Evolutionary conservation across 2,888 invertebrate species (phyloP), one percentile per base, ranked within the genome.

Genomic region (Cryptus armator): DNA sequence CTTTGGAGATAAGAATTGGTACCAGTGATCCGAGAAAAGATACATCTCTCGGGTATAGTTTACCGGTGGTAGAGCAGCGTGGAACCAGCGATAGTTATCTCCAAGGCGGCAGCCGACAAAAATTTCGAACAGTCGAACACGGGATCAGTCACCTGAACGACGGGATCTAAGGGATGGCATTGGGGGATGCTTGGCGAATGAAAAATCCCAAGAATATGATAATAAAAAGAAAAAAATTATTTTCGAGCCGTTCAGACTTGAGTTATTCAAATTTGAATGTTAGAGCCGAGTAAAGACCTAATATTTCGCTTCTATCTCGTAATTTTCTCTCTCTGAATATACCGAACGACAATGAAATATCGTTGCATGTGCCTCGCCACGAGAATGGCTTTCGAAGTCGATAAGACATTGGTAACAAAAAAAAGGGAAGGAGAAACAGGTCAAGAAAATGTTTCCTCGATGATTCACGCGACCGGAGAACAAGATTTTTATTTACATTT

Each of bases 141-240:
- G 48, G 82, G 83, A 86, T 77, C 72, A 76, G 72, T 72, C 78
- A 19, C 81, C 59, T 59, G 71, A 78, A 46, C 62, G 16, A n/a
- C 66, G 79, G 12, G 14, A 56, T 4, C 48, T 32, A 66, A 74
- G 71, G 80, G 76, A 76, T 70, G 53, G 10, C 56, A 51, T 37
- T 32, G 59, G 71, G 70, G 67, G 76, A 68, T 79, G 76, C 70
- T 82, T 59, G 71, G 84, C 81, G 87, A 87, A 88, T 91, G 91
- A 91, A 90, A 91, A 91, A 91, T 91, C 90, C 81, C 68, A 75
- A 64, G 86, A 89, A 90, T 91, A 90, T 90, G 91, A 90, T 91
- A 90, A 91, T 91, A 90, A 88, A 88, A 89, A 89, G 62, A 32
- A 37, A 32, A 32, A 44, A 70, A 78, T 43, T 64, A 48, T 71